Base-by-base conservation (phyloP, 2,113 vertebrate genomes). In the Thymallus thymallus region DNA sequence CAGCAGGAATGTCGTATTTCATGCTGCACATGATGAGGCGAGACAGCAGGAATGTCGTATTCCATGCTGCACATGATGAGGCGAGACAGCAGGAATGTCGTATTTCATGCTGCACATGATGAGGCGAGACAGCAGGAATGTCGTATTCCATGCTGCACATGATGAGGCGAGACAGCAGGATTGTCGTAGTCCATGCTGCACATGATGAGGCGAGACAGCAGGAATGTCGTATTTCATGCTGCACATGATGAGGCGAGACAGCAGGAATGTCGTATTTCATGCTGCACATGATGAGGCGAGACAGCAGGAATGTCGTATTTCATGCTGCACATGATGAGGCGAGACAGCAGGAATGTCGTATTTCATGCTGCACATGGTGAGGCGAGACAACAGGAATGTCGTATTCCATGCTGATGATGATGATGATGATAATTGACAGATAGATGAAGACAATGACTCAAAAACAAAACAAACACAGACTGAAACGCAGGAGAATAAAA, bases 81-180 rank as follows among this genome's bases (percentile, higher is more conserved):
- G 91, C 91, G 91, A 95, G 95, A 94, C 69, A 86, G 95, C 91
- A 94, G 87, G 86, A 94, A 93, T 91, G 91, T 91, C 91, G 90
- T 87, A 85, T 89, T 91, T 94, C 95, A 97, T 96, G 95, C 94
- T 93, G 94, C 92, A 94, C 92, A 95, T 93, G 92, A 95, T 95
- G 94, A n/a, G n/a, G n/a, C n/a, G n/a, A n/a, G n/a, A n/a, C n/a
- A n/a, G n/a, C n/a, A n/a, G n/a, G n/a, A n/a, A n/a, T n/a, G n/a
- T n/a, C n/a, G n/a, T n/a, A n/a, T n/a, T n/a, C n/a, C 95, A 97
- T 96, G 95, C 94, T 93, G 94, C 92, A 94, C 92, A 95, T 93
- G 92, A 95, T 95, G 94, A n/a, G n/a, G n/a, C n/a, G n/a, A n/a
- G n/a, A n/a, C n/a, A n/a, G n/a, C n/a, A n/a, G n/a, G n/a, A n/a